Conservation (phyloP, 1,140 invertebrate genomes). For the silkworm (Bombyx mori) region DNA sequence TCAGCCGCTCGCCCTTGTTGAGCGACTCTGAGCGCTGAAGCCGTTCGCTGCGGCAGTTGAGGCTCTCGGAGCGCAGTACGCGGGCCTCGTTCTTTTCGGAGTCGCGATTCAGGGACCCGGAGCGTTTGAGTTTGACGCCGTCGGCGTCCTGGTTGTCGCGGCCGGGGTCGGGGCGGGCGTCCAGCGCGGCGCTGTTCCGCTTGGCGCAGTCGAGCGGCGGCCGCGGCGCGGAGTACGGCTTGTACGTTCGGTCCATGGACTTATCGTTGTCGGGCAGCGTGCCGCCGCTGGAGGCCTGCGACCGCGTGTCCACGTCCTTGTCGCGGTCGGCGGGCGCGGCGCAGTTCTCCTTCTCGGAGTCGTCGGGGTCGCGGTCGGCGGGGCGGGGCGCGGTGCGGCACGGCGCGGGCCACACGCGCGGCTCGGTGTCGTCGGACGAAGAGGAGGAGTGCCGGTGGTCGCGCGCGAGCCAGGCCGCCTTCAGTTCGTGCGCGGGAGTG, state of each 20-base stretch:
- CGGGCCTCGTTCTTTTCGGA: conserved; percentile 49
- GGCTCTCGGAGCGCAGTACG: conserved; percentile 73
- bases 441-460: conserved; percentile 40
- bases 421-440: conserved; percentile 44
- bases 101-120: conserved; percentile 73
- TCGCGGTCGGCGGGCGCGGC: conserved; percentile 30
- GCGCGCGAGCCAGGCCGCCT: conserved; percentile 53
- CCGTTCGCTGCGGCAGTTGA: conserved; percentile 61
- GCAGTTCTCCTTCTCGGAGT: conserved; percentile 46
- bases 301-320: conserved; percentile 58
- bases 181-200: conserved; percentile 36
- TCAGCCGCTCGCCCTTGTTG: conserved; percentile 81
- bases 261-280: conserved; percentile 48
- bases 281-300: conserved; percentile 38
- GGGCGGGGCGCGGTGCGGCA: conserved; percentile 16
- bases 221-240: conserved; percentile 15
- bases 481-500: conserved; percentile 42
- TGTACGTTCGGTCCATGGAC: conserved; percentile 19
- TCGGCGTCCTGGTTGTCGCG: conserved; percentile 18
- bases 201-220: conserved; percentile 29
- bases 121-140: conserved; percentile 67
- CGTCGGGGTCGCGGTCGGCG: conserved; percentile 26
- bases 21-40: conserved; percentile 78
- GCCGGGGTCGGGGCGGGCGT: conserved; percentile 12
- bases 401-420: conserved; percentile 12